These are phyloP conservation scores for Psophia crepitans DNA, from an alignment of 2,113 vertebrate genomes.

Conservation along the genomic window DNA sequence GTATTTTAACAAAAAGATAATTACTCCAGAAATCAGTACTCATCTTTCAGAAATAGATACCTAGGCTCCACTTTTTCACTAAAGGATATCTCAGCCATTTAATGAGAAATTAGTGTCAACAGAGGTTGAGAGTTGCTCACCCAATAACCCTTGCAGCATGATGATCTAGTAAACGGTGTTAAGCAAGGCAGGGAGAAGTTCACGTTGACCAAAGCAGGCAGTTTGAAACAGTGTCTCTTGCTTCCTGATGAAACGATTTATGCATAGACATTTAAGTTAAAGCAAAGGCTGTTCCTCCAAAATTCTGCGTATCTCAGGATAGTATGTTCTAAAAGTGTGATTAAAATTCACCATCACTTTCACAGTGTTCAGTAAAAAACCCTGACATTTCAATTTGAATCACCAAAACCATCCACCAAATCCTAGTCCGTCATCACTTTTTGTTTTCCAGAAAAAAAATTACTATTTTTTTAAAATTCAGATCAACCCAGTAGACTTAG, in stretches of 20 bases:
- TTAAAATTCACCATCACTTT: background rate
- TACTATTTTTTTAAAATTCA: background rate
- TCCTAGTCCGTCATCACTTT: background rate
- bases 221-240: background rate
- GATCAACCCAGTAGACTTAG: background rate
- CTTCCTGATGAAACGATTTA: background rate
- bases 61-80: background rate
- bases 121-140: background rate
- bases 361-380: background rate
- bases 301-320: background rate
- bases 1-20: background rate
- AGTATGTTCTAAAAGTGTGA: background rate
- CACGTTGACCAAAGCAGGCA: fast-evolving
- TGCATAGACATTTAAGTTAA: background rate
- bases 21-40: background rate
- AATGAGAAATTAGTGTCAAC: background rate
- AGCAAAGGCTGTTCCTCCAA: background rate
- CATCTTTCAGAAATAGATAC: background rate
- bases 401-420: background rate
- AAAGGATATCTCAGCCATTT: background rate
- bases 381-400: background rate
- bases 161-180: background rate
- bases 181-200: background rate
- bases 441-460: background rate
- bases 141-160: background rate